Percentiles rank a stretch among this genome's conserved stretches.
Evolutionary conservation across 2,797 vertebrate species (phyloP).

Genomic region (Platalea minor): DNA sequence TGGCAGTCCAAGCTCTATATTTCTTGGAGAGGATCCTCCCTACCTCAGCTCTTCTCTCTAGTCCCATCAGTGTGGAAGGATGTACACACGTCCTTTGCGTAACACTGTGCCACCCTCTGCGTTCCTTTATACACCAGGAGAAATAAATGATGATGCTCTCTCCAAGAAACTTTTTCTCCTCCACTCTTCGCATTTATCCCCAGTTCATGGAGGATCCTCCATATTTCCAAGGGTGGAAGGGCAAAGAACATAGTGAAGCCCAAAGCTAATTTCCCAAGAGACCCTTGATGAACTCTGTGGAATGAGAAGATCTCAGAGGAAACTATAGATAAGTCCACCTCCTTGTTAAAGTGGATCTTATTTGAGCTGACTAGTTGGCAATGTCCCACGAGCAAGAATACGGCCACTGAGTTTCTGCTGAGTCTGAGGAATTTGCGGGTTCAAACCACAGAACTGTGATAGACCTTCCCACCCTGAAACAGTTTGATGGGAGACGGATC

Average conservation of each 20-base stretch:
- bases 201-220: background rate
- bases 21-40: background rate
- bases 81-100: background rate
- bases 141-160: background rate
- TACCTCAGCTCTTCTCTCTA: background rate
- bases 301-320: background rate
- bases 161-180: background rate
- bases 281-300: background rate
- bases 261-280: background rate
- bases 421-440: background rate
- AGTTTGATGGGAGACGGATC: background rate
- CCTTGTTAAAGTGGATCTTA: background rate
- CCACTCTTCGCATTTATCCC: background rate
- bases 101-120: background rate
- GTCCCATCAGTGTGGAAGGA: background rate
- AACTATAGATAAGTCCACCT: background rate
- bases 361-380: background rate
- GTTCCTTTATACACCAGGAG: background rate
- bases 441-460: background rate
- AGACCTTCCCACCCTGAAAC: background rate
- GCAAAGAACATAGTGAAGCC: background rate
- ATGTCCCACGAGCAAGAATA: background rate
- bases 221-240: background rate
- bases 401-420: background rate
- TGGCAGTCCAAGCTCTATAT: accelerated